These are phyloP conservation scores for Carassius gibelio DNA, from an alignment of 2,113 vertebrate genomes.

Conservation along the genomic window DNA sequence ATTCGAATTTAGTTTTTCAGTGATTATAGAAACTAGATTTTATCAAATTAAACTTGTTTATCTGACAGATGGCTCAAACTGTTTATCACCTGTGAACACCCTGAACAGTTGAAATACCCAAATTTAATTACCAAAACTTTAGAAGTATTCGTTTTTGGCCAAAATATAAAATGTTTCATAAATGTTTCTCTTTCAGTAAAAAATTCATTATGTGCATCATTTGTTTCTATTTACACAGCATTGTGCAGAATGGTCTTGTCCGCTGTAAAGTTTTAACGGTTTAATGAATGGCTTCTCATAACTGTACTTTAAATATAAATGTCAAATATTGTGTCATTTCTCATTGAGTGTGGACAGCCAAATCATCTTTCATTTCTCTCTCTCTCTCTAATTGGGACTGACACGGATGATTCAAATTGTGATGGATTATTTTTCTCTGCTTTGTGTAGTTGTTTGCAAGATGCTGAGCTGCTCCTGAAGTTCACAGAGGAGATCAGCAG, in stretches of 20 bases:
- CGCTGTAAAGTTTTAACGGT: too few relatives aligned
- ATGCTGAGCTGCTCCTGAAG: constrained; percentile 86
- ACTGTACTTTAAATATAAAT: not conserved
- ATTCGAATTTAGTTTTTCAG: too few relatives aligned
- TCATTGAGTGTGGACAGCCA: not conserved
- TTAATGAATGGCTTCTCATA: not conserved
- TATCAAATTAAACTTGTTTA: too few relatives aligned
- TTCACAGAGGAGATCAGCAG: constrained; percentile 81
- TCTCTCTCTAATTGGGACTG: not conserved
- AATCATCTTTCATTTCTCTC: not conserved
- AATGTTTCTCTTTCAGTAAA: not conserved
- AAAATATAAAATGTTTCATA: not conserved
- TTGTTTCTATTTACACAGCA: not conserved
- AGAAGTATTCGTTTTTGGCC: not conserved
- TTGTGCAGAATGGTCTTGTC: not conserved
- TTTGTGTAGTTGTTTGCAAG: constrained; percentile 84
- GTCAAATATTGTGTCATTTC: not conserved
- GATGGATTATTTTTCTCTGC: not conserved
- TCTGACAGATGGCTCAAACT: too few relatives aligned
- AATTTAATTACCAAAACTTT: not conserved
- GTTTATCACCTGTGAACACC: too few relatives aligned
- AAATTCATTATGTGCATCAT: not conserved
- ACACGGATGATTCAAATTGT: not conserved
- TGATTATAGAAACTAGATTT: too few relatives aligned
- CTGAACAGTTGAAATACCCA: not conserved